Evolutionary conservation across 2,797 vertebrate genomes (phyloP).

Genomic region (Chrysolophus pictus): DNA sequence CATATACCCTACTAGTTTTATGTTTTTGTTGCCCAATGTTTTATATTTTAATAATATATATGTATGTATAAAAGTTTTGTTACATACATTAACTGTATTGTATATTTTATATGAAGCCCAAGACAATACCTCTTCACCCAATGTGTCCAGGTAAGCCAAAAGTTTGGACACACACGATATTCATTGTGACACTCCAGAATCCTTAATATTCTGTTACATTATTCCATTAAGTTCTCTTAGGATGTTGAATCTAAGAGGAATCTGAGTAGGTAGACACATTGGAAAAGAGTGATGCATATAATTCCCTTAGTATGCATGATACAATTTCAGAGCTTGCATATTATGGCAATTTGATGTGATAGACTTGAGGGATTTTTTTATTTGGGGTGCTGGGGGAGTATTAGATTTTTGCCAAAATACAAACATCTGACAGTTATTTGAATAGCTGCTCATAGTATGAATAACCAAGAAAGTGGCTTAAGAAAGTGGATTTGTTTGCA

Average conservation of each 20-base stretch:
- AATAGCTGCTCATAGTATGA: neutral
- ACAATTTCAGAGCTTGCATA: neutral
- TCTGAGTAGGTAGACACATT: neutral
- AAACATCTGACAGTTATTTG: neutral
- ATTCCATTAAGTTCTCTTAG: neutral
- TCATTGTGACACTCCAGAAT: neutral
- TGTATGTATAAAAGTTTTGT: no score
- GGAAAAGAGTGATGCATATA: neutral
- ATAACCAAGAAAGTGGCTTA: neutral
- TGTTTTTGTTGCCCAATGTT: no score
- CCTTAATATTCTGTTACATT: neutral
- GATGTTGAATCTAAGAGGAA: neutral
- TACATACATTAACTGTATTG: no score
- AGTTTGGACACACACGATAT: no score
- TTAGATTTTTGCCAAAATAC: neutral
- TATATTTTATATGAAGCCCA: no score
- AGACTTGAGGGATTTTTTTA: neutral
- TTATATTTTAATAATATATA: no score
- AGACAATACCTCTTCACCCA: no score
- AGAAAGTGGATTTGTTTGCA: neutral
- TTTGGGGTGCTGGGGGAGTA: neutral
- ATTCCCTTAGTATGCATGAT: neutral
- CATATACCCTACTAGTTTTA: no score
- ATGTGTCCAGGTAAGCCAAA: no score
- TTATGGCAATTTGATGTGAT: neutral